Conservation (phyloP, 2,888 invertebrate genomes). For the Limnephilus rhombicus region DNA sequence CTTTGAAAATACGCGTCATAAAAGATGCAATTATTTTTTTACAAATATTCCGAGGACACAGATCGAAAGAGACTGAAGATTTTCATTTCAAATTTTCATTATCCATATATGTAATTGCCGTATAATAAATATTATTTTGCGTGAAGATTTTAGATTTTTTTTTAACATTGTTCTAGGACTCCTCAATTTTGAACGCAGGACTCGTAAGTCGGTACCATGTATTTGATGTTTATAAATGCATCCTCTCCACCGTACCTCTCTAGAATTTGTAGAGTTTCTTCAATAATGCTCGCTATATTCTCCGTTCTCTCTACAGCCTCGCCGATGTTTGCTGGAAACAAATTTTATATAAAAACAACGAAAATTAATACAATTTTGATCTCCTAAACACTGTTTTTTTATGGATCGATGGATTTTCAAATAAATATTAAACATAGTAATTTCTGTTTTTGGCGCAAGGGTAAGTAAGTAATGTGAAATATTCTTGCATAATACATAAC, state of each 20-base stretch:
- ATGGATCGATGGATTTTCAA: too few species aligned
- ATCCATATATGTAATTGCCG: too few species aligned
- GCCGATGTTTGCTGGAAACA: conserved; percentile 86
- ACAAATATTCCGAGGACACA: too few species aligned
- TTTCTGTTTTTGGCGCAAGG: too few species aligned
- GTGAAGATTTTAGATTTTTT: not conserved
- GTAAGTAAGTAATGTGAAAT: too few species aligned
- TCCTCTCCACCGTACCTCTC: conserved; percentile 96
- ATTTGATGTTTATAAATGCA: conserved; percentile 98
- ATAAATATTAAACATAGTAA: too few species aligned
- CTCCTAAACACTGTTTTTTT: not conserved
- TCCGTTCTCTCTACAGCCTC: conserved; percentile 93
- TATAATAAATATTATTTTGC: not conserved
- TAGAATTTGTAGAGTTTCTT: conserved; percentile 93
- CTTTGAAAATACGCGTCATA: too few species aligned
- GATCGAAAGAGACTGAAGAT: too few species aligned
- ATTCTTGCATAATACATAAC: too few species aligned
- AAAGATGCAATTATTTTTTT: too few species aligned
- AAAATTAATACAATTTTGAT: not conserved
- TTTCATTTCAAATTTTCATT: too few species aligned
- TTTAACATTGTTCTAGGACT: not conserved
- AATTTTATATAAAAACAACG: not conserved
- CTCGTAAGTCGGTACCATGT: conserved; percentile 98
- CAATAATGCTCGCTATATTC: conserved; percentile 93
- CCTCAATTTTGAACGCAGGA: conserved; percentile 86